Evolutionary conservation across 2,888 invertebrate genomes (phyloP), one percentile per base, ranked within the genome.

Genomic region (Pecten maximus): DNA sequence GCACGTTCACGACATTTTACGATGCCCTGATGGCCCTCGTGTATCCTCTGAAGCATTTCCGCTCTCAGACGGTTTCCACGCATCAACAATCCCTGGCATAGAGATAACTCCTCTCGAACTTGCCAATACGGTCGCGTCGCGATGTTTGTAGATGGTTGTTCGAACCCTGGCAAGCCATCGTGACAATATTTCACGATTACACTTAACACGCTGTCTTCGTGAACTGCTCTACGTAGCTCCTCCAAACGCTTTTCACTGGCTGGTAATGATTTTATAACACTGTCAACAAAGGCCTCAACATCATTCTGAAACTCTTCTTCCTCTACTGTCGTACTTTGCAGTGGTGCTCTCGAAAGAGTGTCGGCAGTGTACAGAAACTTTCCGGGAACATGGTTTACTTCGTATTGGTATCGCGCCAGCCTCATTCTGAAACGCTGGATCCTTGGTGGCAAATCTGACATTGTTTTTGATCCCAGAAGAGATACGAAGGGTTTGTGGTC

Each of bases 401-500:
- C 44, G 90, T 94, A 96, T 74, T 92, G 89, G 90, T 93, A 96
- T 23, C 95, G 48, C 94, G 95, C 93, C 8, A 96, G 90, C 40
- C 89, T 87, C 91, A 96, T 92, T 87, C 96, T 91, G 35, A 97
- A 94, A 44, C 96, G 89, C 91, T 97, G 96, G 23, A 97, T 90
- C 88, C 96, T 91, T 8, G 96, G 95, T 2, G 96, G 95, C 8
- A 97, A 91, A 12, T 96, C 96, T 89, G 94, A 94, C 35, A 96
- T 91, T 28, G 94, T 91, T 92, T 96, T 96, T 2, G 94, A 94
- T 89, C 95, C 93, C 15, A 97, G 88, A 2, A 97, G 91, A 35
- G 95, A 92, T 0, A 96, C 89, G 8, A 96, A 91, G 0, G 96
- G 96, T 91, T 96, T 96, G 93, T 97, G 96, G 91, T 97, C 96